Evolutionary conservation across 2,113 vertebrate genomes (phyloP).

Genomic region (Clarias magur): DNA sequence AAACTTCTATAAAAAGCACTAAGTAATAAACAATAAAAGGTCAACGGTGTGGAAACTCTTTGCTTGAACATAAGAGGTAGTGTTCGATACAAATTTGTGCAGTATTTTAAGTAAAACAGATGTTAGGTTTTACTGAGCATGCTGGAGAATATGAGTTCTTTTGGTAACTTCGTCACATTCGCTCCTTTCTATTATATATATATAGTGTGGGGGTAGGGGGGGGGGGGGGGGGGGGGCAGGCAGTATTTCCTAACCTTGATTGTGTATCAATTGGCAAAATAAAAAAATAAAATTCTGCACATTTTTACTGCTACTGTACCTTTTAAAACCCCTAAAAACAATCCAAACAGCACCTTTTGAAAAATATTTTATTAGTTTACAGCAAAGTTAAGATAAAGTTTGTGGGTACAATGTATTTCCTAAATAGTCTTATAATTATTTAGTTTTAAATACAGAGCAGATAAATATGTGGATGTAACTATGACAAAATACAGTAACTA

Average conservation of each 20-base stretch:
- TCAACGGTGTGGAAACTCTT: too few relatives aligned
- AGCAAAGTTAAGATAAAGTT: background rate
- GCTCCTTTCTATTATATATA: too few relatives aligned
- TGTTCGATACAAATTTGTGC: too few relatives aligned
- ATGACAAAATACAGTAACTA: conserved; percentile 17
- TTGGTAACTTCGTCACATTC: too few relatives aligned
- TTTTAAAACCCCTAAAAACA: background rate
- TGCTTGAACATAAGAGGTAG: too few relatives aligned
- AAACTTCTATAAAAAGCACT: too few relatives aligned
- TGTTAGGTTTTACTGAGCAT: too few relatives aligned
- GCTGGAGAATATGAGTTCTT: too few relatives aligned
- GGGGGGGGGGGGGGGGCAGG: too few relatives aligned
- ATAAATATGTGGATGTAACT: background rate
- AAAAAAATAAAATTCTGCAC: background rate
- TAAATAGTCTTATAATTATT: background rate
- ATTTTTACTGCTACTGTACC: background rate
- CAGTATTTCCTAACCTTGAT: background rate
- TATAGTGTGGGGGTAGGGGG: too few relatives aligned
- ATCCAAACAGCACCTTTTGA: background rate
- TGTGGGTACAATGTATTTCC: background rate
- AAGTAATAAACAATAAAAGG: too few relatives aligned
- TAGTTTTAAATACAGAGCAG: conserved; percentile 2
- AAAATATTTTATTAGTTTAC: conserved; percentile 31
- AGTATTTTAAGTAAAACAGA: too few relatives aligned
- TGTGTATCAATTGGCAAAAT: background rate